Base-by-base conservation (phyloP, 2,797 vertebrate genomes). In the Acanthis flammea region DNA sequence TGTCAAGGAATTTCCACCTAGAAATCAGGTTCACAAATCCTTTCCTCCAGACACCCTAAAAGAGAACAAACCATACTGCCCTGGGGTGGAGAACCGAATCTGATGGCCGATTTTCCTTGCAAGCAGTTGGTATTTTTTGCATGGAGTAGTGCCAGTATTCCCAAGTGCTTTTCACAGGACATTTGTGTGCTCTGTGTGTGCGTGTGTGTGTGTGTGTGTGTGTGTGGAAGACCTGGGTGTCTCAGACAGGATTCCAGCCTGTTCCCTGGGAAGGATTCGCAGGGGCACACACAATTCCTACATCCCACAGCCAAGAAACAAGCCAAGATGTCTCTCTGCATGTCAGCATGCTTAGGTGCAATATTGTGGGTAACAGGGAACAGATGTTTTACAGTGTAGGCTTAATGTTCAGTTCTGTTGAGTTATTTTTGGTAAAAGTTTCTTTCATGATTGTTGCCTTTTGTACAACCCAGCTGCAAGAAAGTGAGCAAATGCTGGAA, bases 381-480 rank as follows among this genome's bases (percentile, higher is more conserved):
- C 97, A 95, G 96, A 96, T 83, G 66, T 97, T 97, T 97, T 97
- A 96, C 96, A 97, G 97, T 96, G 70, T 97, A 98, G 97, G 97
- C 94, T 97, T 97, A 96, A 97, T 96, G 91, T 98, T 97, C 94
- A 95, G 96, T 94, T 96, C 66, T 96, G 85, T 86, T 90, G 93
- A 90, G 86, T 94, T 96, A 84, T 92, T 96, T 95, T 98, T 97
- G 96, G 96, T 98, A 97, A 97, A 96, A 97, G 85, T 97, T 98
- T 96, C 95, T 97, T 97, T 97, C 95, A 96, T 97, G 96, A 97
- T 96, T 97, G 97, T 98, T 97, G 97, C 97, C 96, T 96, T 98
- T 98, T 98, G 98, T 98, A 98, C 96, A 92, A 98, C 96, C 97
- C 95, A 97, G 97, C 97, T 97, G 97, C 96, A 98, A 98, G 96